Evolutionary conservation across 2,797 vertebrate species (phyloP).

Genomic region (Scarus forsteni): DNA sequence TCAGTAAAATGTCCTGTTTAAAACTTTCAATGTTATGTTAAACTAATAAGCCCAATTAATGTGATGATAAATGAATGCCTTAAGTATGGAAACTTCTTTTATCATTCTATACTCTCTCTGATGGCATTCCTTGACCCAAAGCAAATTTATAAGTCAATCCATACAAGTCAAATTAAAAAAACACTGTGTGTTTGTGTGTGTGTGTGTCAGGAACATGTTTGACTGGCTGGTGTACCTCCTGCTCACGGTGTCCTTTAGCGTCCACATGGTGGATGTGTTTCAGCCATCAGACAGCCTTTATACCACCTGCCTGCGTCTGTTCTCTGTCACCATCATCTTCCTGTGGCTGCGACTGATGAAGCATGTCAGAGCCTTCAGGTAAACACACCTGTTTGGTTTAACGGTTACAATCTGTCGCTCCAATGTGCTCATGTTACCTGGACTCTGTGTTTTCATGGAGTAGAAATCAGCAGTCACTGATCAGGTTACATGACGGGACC

Average conservation of each 20-base stretch:
- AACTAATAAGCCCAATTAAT: too few relatives aligned
- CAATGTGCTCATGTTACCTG: neutral
- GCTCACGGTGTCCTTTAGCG: slow-evolving; percentile 60
- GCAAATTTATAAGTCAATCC: too few relatives aligned
- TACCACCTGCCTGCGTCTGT: slow-evolving; percentile 67
- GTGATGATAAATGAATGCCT: too few relatives aligned
- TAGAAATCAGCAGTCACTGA: neutral
- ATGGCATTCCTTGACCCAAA: too few relatives aligned
- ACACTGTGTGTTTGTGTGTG: neutral
- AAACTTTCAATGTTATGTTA: too few relatives aligned
- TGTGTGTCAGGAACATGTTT: slow-evolving; percentile 75
- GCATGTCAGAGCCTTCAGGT: slow-evolving; percentile 83
- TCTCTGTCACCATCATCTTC: slow-evolving; percentile 77
- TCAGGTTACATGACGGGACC: neutral
- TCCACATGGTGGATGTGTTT: slow-evolving; percentile 73
- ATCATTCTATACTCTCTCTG: too few relatives aligned
- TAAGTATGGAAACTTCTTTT: too few relatives aligned
- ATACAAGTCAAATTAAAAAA: neutral
- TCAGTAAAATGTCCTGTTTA: too few relatives aligned
- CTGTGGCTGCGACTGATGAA: slow-evolving; percentile 84
- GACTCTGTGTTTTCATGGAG: neutral
- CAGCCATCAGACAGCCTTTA: slow-evolving; percentile 39
- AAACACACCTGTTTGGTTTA: neutral
- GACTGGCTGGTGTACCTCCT: slow-evolving; percentile 81
- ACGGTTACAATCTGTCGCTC: neutral